These are phyloP conservation scores for Ciconia nigra DNA, from an alignment of 2,797 vertebrate species.

Conservation along the genomic window DNA sequence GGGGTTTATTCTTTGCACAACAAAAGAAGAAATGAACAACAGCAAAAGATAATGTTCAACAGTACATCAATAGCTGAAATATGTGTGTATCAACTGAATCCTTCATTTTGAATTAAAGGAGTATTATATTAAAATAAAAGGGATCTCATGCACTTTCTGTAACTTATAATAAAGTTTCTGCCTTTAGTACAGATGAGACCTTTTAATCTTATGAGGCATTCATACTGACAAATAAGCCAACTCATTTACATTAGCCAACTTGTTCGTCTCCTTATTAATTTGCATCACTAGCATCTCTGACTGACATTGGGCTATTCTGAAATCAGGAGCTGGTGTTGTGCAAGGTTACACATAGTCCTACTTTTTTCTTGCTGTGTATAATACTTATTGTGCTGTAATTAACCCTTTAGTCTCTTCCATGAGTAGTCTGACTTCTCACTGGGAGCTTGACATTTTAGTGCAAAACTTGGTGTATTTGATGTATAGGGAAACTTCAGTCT, in stretches of 20 bases:
- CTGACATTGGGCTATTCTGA: neutral
- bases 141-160: neutral
- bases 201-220: neutral
- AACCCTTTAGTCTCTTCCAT: neutral
- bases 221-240: conserved; percentile 4
- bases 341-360: neutral
- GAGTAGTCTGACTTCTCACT: neutral
- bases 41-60: neutral
- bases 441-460: neutral
- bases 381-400: neutral
- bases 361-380: neutral
- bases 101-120: neutral
- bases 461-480: neutral
- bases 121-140: conserved; percentile 18
- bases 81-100: neutral
- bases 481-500: neutral
- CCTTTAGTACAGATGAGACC: neutral
- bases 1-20: neutral
- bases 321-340: neutral
- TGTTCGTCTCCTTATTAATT: neutral
- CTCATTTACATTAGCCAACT: neutral
- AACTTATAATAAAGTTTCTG: neutral
- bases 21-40: neutral
- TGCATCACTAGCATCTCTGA: neutral
- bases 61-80: neutral